phyloP scores from a whole-genome alignment of 2,888 invertebrate genomes.

The Hyalella azteca region DNA sequence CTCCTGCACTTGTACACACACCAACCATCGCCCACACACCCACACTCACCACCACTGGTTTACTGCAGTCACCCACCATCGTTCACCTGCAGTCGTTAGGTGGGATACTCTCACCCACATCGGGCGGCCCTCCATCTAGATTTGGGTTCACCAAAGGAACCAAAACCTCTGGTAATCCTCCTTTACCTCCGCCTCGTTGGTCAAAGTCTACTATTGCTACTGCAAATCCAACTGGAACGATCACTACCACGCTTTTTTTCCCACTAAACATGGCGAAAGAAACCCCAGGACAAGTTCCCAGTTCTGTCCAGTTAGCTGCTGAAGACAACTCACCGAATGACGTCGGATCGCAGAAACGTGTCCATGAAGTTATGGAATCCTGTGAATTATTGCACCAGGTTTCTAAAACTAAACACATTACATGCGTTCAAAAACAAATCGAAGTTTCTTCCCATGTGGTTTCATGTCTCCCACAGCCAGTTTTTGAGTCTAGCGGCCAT shows the following conservation, averaged over 20 bases:
- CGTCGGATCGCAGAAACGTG: not conserved
- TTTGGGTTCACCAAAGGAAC: constrained; percentile 32
- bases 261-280: constrained; percentile 55
- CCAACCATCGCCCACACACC: constrained; percentile 15
- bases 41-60: not conserved
- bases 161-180: constrained; percentile 38
- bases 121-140: not conserved
- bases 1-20: constrained; percentile 40
- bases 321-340: constrained; percentile 32
- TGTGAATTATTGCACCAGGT: not conserved
- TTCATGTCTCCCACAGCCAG: not conserved
- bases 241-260: constrained; percentile 54
- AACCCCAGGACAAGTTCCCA: constrained; percentile 30
- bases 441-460: not conserved
- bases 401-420: not conserved
- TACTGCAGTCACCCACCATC: constrained; percentile 12
- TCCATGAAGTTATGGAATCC: constrained; percentile 9
- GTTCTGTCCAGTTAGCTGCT: not conserved
- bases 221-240: constrained; percentile 51
- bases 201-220: constrained; percentile 46
- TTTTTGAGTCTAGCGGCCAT: not conserved
- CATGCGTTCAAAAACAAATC: not conserved
- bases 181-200: constrained; percentile 52
- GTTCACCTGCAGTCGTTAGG: not conserved
- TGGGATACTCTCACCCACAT: not conserved